These are phyloP conservation scores for Liodrosophila aerea DNA, from an alignment of 2,888 invertebrate genomes.

Conservation along the genomic window DNA sequence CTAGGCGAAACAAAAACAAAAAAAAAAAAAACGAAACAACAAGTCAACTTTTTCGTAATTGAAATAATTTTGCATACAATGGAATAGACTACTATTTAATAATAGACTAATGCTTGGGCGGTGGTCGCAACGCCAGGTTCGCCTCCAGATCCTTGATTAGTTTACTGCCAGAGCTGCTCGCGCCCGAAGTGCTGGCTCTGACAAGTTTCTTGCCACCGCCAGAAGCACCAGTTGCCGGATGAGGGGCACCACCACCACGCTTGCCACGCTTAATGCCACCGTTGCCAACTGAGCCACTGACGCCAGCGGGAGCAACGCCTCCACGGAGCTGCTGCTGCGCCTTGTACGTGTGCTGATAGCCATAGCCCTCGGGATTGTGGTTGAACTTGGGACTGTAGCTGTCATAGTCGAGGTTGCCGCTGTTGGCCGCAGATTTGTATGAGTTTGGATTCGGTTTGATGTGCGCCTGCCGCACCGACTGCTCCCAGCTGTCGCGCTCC, in stretches of 20 bases:
- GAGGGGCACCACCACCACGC: slow-evolving; percentile 69
- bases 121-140: slow-evolving; percentile 80
- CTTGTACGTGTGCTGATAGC: slow-evolving; percentile 81
- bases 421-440: slow-evolving; percentile 15
- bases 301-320: slow-evolving; percentile 24
- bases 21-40: slow-evolving; percentile 12
- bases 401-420: slow-evolving; percentile 71
- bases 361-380: slow-evolving; percentile 82
- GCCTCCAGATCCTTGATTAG: slow-evolving; percentile 78
- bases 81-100: slow-evolving; percentile 32
- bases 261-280: slow-evolving; percentile 75
- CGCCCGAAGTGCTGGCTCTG: slow-evolving; percentile 15
- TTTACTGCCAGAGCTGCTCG: too few relatives aligned
- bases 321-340: slow-evolving; percentile 55
- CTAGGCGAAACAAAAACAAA: slow-evolving; percentile 48
- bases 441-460: slow-evolving; percentile 30
- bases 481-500: slow-evolving; percentile 62
- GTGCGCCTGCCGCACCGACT: slow-evolving; percentile 49
- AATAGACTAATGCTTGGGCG: slow-evolving; percentile 71
- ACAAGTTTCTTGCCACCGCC: slow-evolving; percentile 49
- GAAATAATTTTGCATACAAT: slow-evolving; percentile 40
- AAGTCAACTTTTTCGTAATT: slow-evolving; percentile 27
- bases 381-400: slow-evolving; percentile 82
- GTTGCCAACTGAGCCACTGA: slow-evolving; percentile 10
- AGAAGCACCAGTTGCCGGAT: slow-evolving; percentile 20